Evolutionary conservation across 35 echinoderm and acorn worm species (phyloP), one percentile per base, ranked within the genome.

Genomic region (Apostichopus japonicus): DNA sequence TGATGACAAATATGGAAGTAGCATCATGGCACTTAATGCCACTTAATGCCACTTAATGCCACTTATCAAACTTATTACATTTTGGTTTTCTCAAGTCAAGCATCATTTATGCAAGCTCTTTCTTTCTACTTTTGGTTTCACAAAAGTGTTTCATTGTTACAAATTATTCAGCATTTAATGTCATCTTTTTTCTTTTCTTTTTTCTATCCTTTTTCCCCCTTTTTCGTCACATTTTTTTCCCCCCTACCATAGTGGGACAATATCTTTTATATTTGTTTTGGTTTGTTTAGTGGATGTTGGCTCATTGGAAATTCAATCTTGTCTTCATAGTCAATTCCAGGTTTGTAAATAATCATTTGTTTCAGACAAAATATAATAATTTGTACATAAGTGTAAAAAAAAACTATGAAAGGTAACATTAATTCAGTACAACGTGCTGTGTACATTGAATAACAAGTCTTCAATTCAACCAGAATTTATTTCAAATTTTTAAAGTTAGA

Each of bases 371-470:
- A 17, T 16, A 54, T 83, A 54, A 54, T 83, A 83, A 53, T 54
- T 83, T 83, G 79, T 83, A 83, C 54, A 55, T 53, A 83, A 83
- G 79, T 83, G 79, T 83, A 83, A 44, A 83, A 83, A 44, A 13
- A n/a, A 54, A 17, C 44, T 44, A 44, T 44, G 33, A 44, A 83
- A 83, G 79, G 44, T 83, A 54, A 44, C 33, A 83, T 44, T 83
- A 83, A 83, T 83, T 83, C 79, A 83, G 79, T 83, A 83, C 79
- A 54, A 14, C 52, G 79, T 83, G 54, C 79, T 83, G 79, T 83
- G 27, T 83, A 83, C 79, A 83, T 83, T 83, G 79, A 44, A 15
- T 55, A 83, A 44, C 79, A 83, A 54, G 33, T 83, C 52, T 83
- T 67, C 63, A 15, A 67, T 67, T 67, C 19, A 67, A 67, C 63